Evolutionary conservation across 1,140 invertebrate species (phyloP), one percentile per base, ranked within the genome.

Genomic region (Drosophila mauritiana): DNA sequence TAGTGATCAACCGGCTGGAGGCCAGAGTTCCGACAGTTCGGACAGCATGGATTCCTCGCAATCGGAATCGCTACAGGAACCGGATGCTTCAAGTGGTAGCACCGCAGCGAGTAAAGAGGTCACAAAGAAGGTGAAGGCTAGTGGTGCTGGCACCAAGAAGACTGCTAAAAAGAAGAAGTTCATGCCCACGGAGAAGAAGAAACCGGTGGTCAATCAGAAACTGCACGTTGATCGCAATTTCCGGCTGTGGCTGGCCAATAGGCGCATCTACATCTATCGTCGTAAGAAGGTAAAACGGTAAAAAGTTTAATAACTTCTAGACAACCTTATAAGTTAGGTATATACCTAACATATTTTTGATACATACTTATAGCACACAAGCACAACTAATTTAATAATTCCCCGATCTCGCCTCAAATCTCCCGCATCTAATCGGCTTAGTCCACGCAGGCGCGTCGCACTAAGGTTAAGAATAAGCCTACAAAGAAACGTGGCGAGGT

Each of bases 211-310:
- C 4, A 65, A 57, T 25, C 54, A 65, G 3, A 89, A 81, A 31
- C 51, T 73, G 27, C 81, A 73, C 3, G 64, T 91, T 8, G 70
- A 90, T 56, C 75, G 90, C 15, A 90, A 80, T 15, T 78, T 91
- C n/a, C 73, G 90, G 2, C 55, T 90, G 25, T 91, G 90, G 90
- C 46, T 91, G 72, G 83, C 90, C 17, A 88, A 91, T 37, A 78
- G 90, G 10, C 70, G 82, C 15, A 91, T 91, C 49, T 82, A 82
- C 17, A 91, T 91, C 13, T 89, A 69, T 25, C 80, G 90, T 0
- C 78, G 90, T 7, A 84, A 76, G 31, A 86, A 86, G 83, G 79
- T 22, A 22, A 22, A 22, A 22, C 20, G 20, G 20, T 22, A 22
- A 22, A 22, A 22, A 3, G 20, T 22, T 22, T 22, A 22, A 22